Percentiles rank a stretch among this genome's conserved stretches.
phyloP scores from a whole-genome alignment of 2,113 vertebrate genomes.

The Oryzias celebensis region DNA sequence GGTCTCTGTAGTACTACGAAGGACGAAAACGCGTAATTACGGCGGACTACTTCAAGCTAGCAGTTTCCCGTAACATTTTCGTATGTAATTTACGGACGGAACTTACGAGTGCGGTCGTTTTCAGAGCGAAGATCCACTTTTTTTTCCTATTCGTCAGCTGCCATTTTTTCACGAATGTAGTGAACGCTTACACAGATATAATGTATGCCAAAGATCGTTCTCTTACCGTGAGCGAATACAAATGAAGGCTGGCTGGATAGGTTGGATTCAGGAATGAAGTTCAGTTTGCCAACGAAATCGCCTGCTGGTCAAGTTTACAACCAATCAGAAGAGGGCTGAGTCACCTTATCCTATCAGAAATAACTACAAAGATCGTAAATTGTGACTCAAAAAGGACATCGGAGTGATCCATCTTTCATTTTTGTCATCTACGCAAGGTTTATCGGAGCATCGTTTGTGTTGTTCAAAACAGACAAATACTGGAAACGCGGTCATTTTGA shows the following conservation, averaged over 20 bases:
- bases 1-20: conserved; percentile 21
- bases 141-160: conserved; percentile 68
- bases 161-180: conserved; percentile 72
- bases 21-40: conserved; percentile 1
- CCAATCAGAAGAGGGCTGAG: conserved; percentile 11
- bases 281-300: conserved; percentile 20
- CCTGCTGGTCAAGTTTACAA: background rate
- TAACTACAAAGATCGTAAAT: background rate
- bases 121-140: conserved; percentile 59
- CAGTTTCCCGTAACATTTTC: conserved; percentile 3
- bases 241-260: too few species aligned
- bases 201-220: conserved; percentile 57
- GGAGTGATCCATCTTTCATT: conserved; percentile 13
- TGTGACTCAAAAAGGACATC: conserved; percentile 5
- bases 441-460: conserved; percentile 3
- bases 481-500: background rate
- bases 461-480: conserved; percentile 21
- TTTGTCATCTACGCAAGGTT: conserved; percentile 13
- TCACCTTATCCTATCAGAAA: background rate
- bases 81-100: conserved; percentile 6
- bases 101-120: conserved; percentile 62
- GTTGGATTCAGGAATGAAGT: background rate
- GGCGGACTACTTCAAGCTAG: background rate
- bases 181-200: conserved; percentile 65
- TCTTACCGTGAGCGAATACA: background rate